phyloP scores from a whole-genome alignment of 2,797 vertebrate genomes.

The Crocidura indochinensis region DNA sequence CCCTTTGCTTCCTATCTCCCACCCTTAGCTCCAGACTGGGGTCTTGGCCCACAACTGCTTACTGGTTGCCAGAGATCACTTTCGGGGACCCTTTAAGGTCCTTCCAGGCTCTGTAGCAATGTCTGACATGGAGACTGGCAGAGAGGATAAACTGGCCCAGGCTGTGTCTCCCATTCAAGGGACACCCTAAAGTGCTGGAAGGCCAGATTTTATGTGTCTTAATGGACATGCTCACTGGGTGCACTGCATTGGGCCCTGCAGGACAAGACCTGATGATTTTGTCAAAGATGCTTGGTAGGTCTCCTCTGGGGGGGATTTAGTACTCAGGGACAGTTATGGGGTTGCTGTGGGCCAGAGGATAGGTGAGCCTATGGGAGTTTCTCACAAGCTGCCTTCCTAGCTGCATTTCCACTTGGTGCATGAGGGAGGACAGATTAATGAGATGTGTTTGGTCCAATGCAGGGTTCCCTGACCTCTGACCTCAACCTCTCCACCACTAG shows the following conservation, averaged over 20 bases:
- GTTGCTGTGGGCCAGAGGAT: too few species aligned
- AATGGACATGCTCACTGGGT: too few species aligned
- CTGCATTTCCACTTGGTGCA: too few species aligned
- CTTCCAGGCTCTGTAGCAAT: not conserved
- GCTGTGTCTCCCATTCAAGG: too few species aligned
- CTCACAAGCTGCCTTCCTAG: too few species aligned
- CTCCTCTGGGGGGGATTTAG: constrained; percentile 79
- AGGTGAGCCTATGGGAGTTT: too few species aligned
- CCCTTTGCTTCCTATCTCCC: not conserved
- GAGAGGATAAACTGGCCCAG: too few species aligned
- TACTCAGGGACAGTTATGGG: constrained; percentile 1
- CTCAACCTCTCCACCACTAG: not conserved
- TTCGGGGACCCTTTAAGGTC: not conserved
- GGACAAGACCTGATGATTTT: constrained; percentile 81
- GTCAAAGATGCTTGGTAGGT: constrained; percentile 77
- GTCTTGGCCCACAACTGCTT: not conserved
- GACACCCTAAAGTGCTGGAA: too few species aligned
- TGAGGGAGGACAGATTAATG: not conserved
- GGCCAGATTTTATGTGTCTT: too few species aligned
- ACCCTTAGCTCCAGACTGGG: not conserved
- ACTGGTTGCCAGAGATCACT: not conserved
- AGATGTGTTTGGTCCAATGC: constrained; percentile 84
- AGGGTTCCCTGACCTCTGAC: not conserved
- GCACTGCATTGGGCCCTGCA: too few species aligned
- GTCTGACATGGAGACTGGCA: not conserved